Evolutionary conservation across 1,140 invertebrate species (phyloP), one percentile per base, ranked within the genome.

Genomic region (Cotesia vestalis): DNA sequence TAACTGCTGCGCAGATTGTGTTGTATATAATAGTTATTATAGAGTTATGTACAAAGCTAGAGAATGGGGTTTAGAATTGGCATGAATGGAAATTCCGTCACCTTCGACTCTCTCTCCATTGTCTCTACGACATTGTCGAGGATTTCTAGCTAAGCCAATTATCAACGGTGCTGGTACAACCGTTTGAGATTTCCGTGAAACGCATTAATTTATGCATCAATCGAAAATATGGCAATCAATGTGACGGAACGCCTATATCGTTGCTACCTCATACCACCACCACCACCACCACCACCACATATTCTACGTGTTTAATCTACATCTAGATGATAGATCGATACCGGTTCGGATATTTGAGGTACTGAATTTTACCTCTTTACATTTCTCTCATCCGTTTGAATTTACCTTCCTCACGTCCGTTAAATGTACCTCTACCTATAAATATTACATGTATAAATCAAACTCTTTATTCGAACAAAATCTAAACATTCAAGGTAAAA

Each of bases 201-300:
- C 57, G 57, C 57, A 27, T 59, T 59, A 59, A 59, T 59, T 59
- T 59, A 59, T 59, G 57, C 57, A 27, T 46, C 40, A 59, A 59
- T 59, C 17, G 57, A 59, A 59, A 59, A 59, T 59, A 59, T 59
- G 57, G 57, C 57, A 59, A 59, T 59, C 20, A 59, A 4, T 11
- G 20, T 20, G 20, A 59, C 20, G 57, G 20, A 59, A 27, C 17
- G 57, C 9, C 57, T 59, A 59, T 59, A 17, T 59, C 57, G 6
- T 5, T 27, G 17, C 8, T 59, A 59, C 5, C 20, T 27, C 27
- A 27, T 27, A 2, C 27, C 27, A 27, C 6, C 6, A 46, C 57
- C 20, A 59, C 17, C 20, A 59, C 17, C 6, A 2, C 1, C 27
- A 27, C 6, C 6, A 46, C 57, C 20, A 59, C 5, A 59, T 59